These are phyloP conservation scores for Streblospio benedicti DNA, from an alignment of 1,140 invertebrate species.

Conservation along the genomic window DNA sequence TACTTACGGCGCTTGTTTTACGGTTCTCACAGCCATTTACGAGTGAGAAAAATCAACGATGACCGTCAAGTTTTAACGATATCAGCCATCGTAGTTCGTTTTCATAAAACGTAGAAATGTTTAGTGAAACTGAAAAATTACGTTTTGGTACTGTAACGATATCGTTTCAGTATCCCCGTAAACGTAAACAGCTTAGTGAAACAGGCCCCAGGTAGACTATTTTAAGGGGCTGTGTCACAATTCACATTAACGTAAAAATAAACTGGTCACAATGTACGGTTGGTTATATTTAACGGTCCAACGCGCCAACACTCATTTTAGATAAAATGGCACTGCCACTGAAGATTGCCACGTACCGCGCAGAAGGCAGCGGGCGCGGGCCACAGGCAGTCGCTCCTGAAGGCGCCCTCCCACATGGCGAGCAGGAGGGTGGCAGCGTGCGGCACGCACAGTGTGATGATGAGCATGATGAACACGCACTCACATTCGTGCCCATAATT, in stretches of 20 bases:
- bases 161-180: too few relatives aligned
- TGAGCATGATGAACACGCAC: constrained; percentile 1
- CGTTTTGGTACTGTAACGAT: too few relatives aligned
- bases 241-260: not conserved
- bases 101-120: too few relatives aligned
- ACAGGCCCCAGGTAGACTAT: too few relatives aligned
- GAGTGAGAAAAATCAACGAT: too few relatives aligned
- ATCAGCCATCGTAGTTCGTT: too few relatives aligned
- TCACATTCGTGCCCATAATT: not conserved
- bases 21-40: too few relatives aligned
- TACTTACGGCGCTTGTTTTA: too few relatives aligned
- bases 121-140: too few relatives aligned
- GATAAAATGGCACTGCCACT: not conserved
- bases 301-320: not conserved
- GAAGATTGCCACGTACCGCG: not conserved
- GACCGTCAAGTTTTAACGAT: too few relatives aligned
- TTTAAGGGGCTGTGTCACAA: too few relatives aligned
- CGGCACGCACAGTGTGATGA: constrained; percentile 1
- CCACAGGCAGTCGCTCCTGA: constrained; percentile 7
- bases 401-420: not conserved
- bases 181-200: too few relatives aligned
- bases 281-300: not conserved
- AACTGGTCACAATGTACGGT: not conserved
- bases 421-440: constrained; percentile 3
- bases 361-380: not conserved